phyloP scores from a whole-genome alignment of 2,888 invertebrate species.

The Tetropium fuscum region DNA sequence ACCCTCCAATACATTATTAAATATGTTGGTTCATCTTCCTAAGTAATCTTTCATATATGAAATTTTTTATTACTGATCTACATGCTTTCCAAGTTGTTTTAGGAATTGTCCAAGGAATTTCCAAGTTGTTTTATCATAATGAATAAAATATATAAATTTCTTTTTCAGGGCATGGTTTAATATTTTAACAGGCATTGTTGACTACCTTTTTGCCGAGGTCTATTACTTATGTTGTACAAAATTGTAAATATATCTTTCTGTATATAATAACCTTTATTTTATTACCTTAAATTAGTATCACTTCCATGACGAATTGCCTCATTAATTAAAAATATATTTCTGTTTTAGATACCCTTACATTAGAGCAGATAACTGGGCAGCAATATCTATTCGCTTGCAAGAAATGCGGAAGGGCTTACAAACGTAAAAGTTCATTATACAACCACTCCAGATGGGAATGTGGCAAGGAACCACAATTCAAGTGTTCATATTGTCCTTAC shows the following conservation, averaged over 20 bases:
- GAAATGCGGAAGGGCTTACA: conserved; percentile 52
- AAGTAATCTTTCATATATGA: no score
- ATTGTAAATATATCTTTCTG: conserved; percentile 13
- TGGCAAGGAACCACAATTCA: conserved; percentile 52
- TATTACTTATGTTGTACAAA: no score
- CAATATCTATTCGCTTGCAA: conserved; percentile 48
- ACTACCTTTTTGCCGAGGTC: no score
- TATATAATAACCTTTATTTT: background rate
- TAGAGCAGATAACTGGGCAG: conserved; percentile 41
- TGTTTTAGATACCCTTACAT: conserved; percentile 29
- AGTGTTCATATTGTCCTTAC: conserved; percentile 56
- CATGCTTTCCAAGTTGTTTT: no score
- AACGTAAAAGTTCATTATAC: conserved; percentile 52
- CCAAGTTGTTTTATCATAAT: no score
- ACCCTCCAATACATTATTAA: no score
- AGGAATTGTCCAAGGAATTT: no score
- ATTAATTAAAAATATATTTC: background rate
- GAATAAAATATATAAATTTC: no score
- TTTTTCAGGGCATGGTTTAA: no score
- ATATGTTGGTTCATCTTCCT: no score
- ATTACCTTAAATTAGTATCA: background rate
- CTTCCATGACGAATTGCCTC: background rate
- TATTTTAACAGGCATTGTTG: no score
- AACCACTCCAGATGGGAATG: conserved; percentile 55
- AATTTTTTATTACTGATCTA: no score